Base-by-base conservation (phyloP, 23 tunicate species). In the Diplosoma virens region DNA sequence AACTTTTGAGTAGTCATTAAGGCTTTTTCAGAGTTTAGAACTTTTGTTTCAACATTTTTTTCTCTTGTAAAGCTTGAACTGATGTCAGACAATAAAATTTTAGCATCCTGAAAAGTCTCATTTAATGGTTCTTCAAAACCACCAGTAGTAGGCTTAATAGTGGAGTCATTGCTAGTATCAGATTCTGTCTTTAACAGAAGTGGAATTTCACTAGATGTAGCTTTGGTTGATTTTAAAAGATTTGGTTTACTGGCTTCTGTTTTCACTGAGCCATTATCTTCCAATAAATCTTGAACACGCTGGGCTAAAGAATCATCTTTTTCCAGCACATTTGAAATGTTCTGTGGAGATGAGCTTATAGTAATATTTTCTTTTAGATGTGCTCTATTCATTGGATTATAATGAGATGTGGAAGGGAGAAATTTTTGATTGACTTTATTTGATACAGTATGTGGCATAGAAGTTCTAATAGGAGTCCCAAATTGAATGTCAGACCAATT, bases 271-370 rank as follows among this genome's bases (percentile, higher is more conserved):
- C n/a, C 41, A 32, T 75, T 79, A 20, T 74, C 84, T 59, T 82
- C 96, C 17, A 89, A 56, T 50, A 89, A 77, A 37, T 81, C 78
- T 82, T 79, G 68, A 1, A 89, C 88, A 29, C 87, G 47, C 20
- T 82, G 86, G 3, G 96, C 88, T n/a, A 89, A 66, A 1, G 96
- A 89, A 78, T 89, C 96, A 77, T 89, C 96, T 64, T 76, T 83
- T 75, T 81, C 77, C 18, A 87, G 71, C 0, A 87, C 73, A 48
- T 75, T 81, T 1, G 87, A 73, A 20, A 87, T 20, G 3, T 78
- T 27, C 48, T 72, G 78, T 3, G 61, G 33, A 21, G 78, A 48
- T 7, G n/a, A n/a, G n/a, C n/a, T n/a, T n/a, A n/a, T n/a, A n/a
- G n/a, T n/a, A n/a, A n/a, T n/a, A n/a, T 14, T 11, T 14, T 6